phyloP scores from a whole-genome alignment of 2,113 vertebrate species.

The Coracopsis vasa region DNA sequence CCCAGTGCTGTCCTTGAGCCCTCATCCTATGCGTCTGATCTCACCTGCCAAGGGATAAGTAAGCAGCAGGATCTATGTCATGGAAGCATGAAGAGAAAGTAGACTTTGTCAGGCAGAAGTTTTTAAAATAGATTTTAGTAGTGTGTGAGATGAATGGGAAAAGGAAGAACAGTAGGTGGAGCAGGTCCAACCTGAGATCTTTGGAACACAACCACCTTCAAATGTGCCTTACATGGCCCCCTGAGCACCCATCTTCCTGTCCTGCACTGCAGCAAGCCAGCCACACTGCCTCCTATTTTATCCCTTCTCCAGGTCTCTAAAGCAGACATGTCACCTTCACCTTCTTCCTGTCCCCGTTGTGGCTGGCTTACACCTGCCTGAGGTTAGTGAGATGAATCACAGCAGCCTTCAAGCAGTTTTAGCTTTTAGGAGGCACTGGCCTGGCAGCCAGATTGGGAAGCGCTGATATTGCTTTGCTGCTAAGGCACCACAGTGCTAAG shows the following conservation, averaged over 20 bases:
- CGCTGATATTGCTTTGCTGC: not conserved
- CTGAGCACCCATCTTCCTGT: not conserved
- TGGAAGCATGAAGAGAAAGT: not conserved
- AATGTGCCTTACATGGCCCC: not conserved
- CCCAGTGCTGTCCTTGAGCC: not conserved
- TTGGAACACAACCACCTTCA: not conserved
- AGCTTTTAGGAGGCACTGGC: not conserved
- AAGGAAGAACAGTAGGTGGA: not conserved
- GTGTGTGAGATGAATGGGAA: not conserved
- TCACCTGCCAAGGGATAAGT: not conserved
- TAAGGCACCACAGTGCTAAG: not conserved
- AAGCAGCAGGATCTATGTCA: not conserved
- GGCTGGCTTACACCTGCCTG: not conserved
- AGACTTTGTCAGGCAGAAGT: not conserved
- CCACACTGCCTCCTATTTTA: not conserved
- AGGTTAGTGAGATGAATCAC: not conserved
- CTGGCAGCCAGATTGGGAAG: not conserved
- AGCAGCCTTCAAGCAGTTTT: not conserved
- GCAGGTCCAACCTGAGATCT: not conserved
- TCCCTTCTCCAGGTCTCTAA: not conserved
- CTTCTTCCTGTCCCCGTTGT: not conserved
- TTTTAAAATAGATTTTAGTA: not conserved
- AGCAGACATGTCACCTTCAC: not conserved
- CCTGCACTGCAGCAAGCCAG: not conserved
- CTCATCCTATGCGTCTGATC: not conserved